phyloP scores from a whole-genome alignment of 2,888 invertebrate genomes.

The Tyria jacobaeae region DNA sequence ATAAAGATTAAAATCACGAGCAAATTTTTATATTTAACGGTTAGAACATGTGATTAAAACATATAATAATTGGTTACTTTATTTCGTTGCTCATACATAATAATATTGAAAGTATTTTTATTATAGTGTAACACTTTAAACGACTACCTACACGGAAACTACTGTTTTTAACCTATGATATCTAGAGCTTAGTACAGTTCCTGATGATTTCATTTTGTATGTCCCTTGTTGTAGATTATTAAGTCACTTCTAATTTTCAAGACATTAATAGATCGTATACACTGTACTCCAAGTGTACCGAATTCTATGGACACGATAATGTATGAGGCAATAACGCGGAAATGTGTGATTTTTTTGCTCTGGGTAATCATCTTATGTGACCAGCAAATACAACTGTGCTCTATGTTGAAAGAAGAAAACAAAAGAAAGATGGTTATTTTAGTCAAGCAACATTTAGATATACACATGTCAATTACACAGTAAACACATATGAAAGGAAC shows the following conservation, averaged over 20 bases:
- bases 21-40: background rate
- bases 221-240: background rate
- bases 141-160: too few relatives aligned
- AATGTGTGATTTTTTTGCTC: too few relatives aligned
- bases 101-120: too few relatives aligned
- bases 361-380: too few relatives aligned
- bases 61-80: background rate
- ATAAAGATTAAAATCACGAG: conserved; percentile 1
- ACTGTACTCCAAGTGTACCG: background rate
- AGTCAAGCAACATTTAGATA: background rate
- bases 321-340: background rate
- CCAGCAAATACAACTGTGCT: too few relatives aligned
- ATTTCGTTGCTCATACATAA: background rate
- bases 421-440: background rate
- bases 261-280: background rate
- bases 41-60: conserved; percentile 1
- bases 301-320: background rate
- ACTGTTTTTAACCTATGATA: too few relatives aligned
- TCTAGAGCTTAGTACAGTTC: too few relatives aligned
- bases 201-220: background rate
- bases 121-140: too few relatives aligned
- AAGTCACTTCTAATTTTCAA: too few relatives aligned
- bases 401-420: too few relatives aligned
- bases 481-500: background rate
- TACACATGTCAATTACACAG: background rate